A percentile compares a stretch with the other conserved stretches of the same genome.
phyloP scores from a whole-genome alignment of 1,140 invertebrate species.

The Zophobas morio region DNA sequence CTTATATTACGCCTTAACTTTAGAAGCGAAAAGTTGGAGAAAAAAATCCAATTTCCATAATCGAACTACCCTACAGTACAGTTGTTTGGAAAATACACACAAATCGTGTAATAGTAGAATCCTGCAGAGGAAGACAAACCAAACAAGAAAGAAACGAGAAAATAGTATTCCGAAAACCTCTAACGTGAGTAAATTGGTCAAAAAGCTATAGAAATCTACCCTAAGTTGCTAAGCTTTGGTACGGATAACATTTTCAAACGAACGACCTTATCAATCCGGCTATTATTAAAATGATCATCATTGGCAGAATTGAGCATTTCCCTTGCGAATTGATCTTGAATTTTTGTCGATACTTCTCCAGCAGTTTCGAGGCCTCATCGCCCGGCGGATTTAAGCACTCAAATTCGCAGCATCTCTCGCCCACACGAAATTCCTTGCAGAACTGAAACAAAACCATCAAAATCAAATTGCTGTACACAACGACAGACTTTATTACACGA shows the following conservation, averaged over 20 bases:
- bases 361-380: conserved; percentile 67
- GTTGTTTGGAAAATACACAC: not conserved
- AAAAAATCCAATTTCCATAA: not conserved
- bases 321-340: conserved; percentile 47
- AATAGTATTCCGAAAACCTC: not conserved
- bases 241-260: conserved; percentile 26
- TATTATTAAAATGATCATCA: conserved; percentile 14
- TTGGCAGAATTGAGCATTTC: conserved; percentile 41
- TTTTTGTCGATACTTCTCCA: conserved; percentile 58
- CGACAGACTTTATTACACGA: not conserved
- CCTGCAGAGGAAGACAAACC: conserved; percentile 28
- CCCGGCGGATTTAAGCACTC: conserved; percentile 81
- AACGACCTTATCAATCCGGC: conserved; percentile 25
- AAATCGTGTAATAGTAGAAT: conserved; percentile 16
- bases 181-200: conserved; percentile 41
- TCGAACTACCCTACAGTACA: not conserved
- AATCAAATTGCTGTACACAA: not conserved
- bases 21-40: conserved; percentile 17
- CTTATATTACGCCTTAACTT: conserved; percentile 22
- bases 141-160: not conserved
- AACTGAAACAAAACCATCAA: conserved; percentile 70
- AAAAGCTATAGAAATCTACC: conserved; percentile 40
- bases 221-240: conserved; percentile 33
- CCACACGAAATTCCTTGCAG: conserved; percentile 83
- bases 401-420: conserved; percentile 83